These are phyloP conservation scores for Eospalax fontanierii DNA, from an alignment of 2,797 vertebrate genomes.

Conservation along the genomic window DNA sequence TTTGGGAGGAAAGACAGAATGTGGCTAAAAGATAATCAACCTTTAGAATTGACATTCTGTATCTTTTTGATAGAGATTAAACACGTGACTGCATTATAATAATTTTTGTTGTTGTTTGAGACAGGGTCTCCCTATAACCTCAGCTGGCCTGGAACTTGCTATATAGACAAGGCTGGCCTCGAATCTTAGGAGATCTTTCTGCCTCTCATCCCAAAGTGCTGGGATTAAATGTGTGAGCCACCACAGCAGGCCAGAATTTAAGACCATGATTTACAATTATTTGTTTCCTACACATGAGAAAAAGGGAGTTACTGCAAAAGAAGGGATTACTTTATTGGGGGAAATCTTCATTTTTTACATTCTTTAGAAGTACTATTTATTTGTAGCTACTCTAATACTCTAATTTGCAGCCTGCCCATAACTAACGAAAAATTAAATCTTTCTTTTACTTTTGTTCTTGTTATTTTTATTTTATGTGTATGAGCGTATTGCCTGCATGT, in stretches of 20 bases:
- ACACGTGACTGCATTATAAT: background rate
- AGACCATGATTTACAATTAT: background rate
- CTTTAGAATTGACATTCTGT: background rate
- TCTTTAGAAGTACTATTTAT: background rate
- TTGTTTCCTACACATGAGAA: background rate
- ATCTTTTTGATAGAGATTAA: slow-evolving; percentile 30
- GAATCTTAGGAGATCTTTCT: too few relatives aligned
- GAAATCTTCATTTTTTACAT: too few relatives aligned
- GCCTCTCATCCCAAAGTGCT: too few relatives aligned
- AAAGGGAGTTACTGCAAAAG: slow-evolving; percentile 13
- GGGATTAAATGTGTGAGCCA: too few relatives aligned
- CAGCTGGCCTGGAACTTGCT: too few relatives aligned
- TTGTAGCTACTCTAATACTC: background rate
- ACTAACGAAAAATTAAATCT: background rate
- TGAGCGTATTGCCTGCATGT: too few relatives aligned
- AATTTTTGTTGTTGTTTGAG: too few relatives aligned
- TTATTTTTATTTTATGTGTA: too few relatives aligned
- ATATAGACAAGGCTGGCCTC: too few relatives aligned
- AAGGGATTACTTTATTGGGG: background rate
- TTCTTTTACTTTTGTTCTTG: too few relatives aligned
- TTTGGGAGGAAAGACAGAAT: background rate
- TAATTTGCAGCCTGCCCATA: background rate
- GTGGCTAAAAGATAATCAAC: background rate
- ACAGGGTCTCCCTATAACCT: too few relatives aligned
- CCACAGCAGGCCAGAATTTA: background rate